Conservation (phyloP, 23 tunicate genomes). For the Botrylloides violaceus region DNA sequence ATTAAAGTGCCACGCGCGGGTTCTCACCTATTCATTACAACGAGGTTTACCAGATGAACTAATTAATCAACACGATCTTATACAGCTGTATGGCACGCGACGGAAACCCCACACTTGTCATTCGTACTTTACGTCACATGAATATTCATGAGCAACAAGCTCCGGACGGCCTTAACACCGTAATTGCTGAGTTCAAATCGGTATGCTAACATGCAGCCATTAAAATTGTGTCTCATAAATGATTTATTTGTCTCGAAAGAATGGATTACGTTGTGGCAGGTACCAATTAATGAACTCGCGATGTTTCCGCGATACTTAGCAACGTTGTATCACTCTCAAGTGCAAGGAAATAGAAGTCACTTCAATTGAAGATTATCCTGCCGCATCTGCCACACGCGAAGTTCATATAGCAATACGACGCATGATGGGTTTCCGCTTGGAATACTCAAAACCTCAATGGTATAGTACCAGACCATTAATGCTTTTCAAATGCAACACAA, state of each 20-base stretch:
- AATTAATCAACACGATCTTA: neutral
- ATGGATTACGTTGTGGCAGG: neutral
- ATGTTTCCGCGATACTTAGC: neutral
- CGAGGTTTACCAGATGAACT: no score
- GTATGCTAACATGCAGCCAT: neutral
- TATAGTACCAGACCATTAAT: no score
- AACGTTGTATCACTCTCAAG: neutral
- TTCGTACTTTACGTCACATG: neutral
- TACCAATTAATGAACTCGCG: neutral
- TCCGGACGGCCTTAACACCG: neutral
- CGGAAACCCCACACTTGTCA: neutral
- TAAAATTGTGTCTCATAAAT: neutral
- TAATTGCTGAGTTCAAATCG: neutral
- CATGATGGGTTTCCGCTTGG: no score
- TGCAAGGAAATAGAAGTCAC: neutral
- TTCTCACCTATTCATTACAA: no score
- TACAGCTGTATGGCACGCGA: neutral
- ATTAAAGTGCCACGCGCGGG: no score
- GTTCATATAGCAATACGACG: no score
- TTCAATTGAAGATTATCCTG: no score
- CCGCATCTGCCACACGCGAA: no score
- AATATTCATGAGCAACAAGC: neutral
- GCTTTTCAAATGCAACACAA: no score
- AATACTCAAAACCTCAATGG: no score
- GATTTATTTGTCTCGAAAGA: neutral